Percentiles rank a stretch among this genome's conserved stretches.
These are phyloP conservation scores for Saturnia japonica DNA, from an alignment of 2,888 invertebrate genomes.

Conservation along the genomic window DNA sequence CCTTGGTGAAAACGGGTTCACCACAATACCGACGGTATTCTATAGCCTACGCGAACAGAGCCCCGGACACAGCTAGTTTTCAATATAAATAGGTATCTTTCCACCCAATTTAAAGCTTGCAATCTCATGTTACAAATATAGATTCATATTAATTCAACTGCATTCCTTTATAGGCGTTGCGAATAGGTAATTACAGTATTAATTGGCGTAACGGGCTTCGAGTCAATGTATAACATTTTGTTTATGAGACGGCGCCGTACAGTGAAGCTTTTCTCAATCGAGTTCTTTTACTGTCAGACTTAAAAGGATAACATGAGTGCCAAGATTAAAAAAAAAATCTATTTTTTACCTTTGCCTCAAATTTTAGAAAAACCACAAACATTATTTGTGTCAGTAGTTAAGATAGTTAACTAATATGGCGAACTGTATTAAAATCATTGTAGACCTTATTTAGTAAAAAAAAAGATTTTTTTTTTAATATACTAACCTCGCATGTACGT, in stretches of 20 bases:
- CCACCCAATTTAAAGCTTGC: conserved; percentile 2
- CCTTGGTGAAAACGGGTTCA: too few species aligned
- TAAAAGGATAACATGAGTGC: neutral
- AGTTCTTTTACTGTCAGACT: neutral
- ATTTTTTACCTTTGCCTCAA: neutral
- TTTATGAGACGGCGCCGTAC: neutral
- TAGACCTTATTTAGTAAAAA: too few species aligned
- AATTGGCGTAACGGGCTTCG: conserved; percentile 8
- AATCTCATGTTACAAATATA: conserved; percentile 3
- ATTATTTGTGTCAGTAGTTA: too few species aligned
- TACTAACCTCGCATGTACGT: too few species aligned
- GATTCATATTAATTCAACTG: conserved; percentile 6
- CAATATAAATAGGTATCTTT: neutral
- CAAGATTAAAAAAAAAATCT: neutral
- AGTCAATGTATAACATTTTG: neutral
- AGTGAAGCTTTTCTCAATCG: neutral
- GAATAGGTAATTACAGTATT: conserved; percentile 8
- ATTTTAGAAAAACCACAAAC: too few species aligned
- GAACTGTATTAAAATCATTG: too few species aligned
- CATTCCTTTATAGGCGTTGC: conserved; percentile 12
- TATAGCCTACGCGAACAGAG: too few species aligned
- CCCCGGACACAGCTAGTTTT: too few species aligned
- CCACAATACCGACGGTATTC: too few species aligned
- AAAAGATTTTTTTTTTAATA: too few species aligned
- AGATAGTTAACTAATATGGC: too few species aligned